These are phyloP conservation scores for Climacteris rufus DNA, from an alignment of 2,113 vertebrate genomes.

Conservation along the genomic window DNA sequence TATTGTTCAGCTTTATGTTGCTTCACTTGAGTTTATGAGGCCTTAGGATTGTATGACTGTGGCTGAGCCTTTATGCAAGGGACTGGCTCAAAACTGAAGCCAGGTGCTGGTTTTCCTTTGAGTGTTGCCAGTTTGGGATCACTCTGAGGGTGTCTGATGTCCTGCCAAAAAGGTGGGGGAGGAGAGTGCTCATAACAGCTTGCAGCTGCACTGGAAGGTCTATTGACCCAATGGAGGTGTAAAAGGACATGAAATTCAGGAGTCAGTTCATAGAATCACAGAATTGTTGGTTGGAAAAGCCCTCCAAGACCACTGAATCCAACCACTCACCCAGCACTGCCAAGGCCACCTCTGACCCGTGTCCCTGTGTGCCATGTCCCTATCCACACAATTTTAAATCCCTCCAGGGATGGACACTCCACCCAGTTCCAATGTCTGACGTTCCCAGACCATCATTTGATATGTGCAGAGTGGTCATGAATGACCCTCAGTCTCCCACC, in stretches of 20 bases:
- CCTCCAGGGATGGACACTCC: neutral
- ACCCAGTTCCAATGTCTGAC: too few species aligned
- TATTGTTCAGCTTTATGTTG: neutral
- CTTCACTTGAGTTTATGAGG: neutral
- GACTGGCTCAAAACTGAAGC: neutral
- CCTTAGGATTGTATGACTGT: neutral
- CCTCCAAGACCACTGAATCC: neutral
- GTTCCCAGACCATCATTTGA: neutral
- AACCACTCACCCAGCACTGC: fast-evolving
- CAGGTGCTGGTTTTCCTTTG: neutral
- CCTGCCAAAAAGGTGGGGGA: neutral
- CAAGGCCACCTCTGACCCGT: neutral
- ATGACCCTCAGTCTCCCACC: neutral
- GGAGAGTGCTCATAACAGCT: neutral
- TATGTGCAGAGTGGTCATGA: neutral
- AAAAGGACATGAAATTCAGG: neutral
- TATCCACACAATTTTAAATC: fast-evolving
- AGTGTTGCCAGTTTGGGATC: neutral
- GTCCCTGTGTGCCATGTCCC: too few species aligned
- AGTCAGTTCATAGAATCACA: neutral
- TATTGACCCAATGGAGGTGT: neutral
- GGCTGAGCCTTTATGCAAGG: neutral
- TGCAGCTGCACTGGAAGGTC: neutral
- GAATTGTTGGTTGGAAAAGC: neutral
- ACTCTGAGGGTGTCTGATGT: neutral